A percentile compares a stretch with the other conserved stretches of the same genome.
Conservation (phyloP, 2,888 invertebrate genomes). For the Lordiphosa andalusiaca region DNA sequence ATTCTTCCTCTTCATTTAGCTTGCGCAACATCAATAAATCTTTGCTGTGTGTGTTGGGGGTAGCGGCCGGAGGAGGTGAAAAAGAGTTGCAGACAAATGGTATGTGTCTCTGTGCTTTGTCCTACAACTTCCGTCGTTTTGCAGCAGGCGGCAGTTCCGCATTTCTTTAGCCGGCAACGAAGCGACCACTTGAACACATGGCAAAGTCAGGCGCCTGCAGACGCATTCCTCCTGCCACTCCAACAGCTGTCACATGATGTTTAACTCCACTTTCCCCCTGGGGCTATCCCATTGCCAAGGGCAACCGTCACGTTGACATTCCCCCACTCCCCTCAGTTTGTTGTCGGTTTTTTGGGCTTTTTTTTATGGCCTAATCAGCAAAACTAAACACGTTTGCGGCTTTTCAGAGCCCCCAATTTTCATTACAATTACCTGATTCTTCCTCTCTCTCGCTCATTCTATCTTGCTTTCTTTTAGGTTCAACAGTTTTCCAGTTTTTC, state of each 20-base stretch:
- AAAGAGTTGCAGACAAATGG: constrained; percentile 29
- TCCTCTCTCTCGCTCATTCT: not conserved
- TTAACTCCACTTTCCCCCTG: constrained; percentile 5
- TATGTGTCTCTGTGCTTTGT: constrained; percentile 22
- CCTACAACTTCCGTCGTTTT: constrained; percentile 26
- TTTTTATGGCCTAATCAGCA: constrained; percentile 46
- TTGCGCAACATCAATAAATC: constrained; percentile 39
- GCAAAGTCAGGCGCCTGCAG: constrained; percentile 11
- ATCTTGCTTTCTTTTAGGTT: constrained; percentile 4
- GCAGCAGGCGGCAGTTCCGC: constrained; percentile 27
- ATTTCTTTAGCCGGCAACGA: constrained; percentile 31
- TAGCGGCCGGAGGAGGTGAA: not conserved
- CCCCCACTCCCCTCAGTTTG: constrained; percentile 6
- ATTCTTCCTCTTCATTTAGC: constrained; percentile 29
- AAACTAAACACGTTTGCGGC: constrained; percentile 52
- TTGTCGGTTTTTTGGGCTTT: constrained; percentile 6
- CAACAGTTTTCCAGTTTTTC: constrained; percentile 9
- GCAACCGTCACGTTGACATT: constrained; percentile 45
- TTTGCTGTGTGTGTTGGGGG: not conserved
- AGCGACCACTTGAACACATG: constrained; percentile 45
- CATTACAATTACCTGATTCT: constrained; percentile 38
- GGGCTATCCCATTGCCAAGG: constrained; percentile 42
- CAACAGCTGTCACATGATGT: constrained; percentile 8
- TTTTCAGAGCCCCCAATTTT: constrained; percentile 36
- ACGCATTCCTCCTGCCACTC: not conserved